Conservation (phyloP, 1,140 invertebrate genomes). For the Hermetia illucens region DNA sequence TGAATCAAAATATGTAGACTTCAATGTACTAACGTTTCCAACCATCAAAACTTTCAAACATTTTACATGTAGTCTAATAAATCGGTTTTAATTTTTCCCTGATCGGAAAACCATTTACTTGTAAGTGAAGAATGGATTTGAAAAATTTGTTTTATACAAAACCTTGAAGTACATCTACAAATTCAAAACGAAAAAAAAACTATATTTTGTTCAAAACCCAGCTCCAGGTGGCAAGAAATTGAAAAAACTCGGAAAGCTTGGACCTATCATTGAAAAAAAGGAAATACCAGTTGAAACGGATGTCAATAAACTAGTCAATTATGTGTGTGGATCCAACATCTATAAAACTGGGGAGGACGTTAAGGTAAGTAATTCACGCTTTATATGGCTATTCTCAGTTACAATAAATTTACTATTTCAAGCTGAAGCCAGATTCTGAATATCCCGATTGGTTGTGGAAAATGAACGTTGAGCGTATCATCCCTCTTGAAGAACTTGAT, state of each 20-base stretch:
- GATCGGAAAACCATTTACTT: no score
- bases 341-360: slow-evolving; percentile 65
- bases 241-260: slow-evolving; percentile 45
- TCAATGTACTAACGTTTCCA: no score
- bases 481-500: slow-evolving; percentile 58
- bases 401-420: slow-evolving; percentile 1
- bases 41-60: no score
- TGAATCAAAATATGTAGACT: no score
- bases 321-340: slow-evolving; percentile 79
- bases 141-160: no score
- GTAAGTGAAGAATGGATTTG: no score
- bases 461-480: slow-evolving; percentile 43
- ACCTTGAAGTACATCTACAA: background rate
- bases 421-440: slow-evolving; percentile 68
- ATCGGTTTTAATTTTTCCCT: no score
- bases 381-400: slow-evolving; percentile 1
- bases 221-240: slow-evolving; percentile 26
- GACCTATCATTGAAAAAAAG: slow-evolving; percentile 48
- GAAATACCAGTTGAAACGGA: slow-evolving; percentile 76
- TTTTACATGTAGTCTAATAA: no score
- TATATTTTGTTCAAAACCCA: slow-evolving; percentile 6
- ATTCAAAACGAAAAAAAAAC: no score
- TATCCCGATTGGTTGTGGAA: slow-evolving; percentile 92
- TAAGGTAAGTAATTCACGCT: slow-evolving; percentile 31
- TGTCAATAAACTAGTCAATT: slow-evolving; percentile 57